Evolutionary conservation across 1,140 invertebrate genomes (phyloP).

Genomic region (Oreohelix idahoensis): DNA sequence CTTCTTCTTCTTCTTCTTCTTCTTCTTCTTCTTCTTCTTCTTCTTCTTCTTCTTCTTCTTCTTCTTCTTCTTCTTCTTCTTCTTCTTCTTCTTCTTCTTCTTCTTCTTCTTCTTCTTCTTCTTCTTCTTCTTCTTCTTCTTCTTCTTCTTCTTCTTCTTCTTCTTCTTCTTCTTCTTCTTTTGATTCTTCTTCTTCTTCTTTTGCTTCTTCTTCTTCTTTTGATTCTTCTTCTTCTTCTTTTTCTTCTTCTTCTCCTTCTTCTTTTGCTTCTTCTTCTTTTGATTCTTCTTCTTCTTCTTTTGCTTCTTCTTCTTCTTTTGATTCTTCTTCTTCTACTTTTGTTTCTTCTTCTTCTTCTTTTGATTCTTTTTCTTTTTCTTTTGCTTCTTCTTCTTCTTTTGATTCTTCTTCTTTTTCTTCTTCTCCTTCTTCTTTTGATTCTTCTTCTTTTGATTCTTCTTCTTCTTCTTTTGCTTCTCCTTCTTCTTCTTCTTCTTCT

Average conservation of each 20-base stretch:
- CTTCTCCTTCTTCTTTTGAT: no score
- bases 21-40: conserved; percentile 6
- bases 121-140: not conserved
- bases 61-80: not conserved
- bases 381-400: no score
- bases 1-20: not conserved
- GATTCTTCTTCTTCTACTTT: no score
- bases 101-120: conserved; percentile 3
- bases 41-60: not conserved
- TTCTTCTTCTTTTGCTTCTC: not conserved
- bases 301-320: no score
- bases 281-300: no score
- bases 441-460: no score
- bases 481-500: not conserved
- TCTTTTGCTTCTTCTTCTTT: no score
- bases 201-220: not conserved
- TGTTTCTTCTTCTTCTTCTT: no score
- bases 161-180: not conserved
- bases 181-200: not conserved
- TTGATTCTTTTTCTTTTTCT: no score
- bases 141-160: conserved; percentile 1
- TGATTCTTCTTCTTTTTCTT: no score
- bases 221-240: not conserved
- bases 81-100: not conserved
- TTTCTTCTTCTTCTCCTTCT: not conserved